Evolutionary conservation across 2,797 vertebrate genomes (phyloP), one percentile per base, ranked within the genome.

Genomic region (Onychomys torridus): DNA sequence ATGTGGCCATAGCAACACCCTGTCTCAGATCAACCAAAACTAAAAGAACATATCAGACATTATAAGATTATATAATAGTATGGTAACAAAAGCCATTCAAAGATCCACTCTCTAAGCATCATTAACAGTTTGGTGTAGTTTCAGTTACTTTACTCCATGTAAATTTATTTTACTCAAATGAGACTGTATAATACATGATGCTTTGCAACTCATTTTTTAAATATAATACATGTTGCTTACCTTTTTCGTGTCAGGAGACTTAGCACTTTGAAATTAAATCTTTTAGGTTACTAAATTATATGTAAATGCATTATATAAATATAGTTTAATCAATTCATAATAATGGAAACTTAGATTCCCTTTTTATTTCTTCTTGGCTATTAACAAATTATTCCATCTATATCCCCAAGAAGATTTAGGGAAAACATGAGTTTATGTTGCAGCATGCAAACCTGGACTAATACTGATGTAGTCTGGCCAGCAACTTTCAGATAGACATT

Each of bases 161-260:
- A 88, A 90, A 16, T 97, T 94, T 93, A 63, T 90, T 89, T 90
- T 65, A 88, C 90, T 77, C 46, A 82, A 85, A 65, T 91, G 19
- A 16, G 12, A 78, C 71, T 94, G 17, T 73, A 23, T 65, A 79
- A 76, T 37, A 65, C 2, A 65, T 23, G 25, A 61, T 84, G 16
- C 57, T 92, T 79, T 88, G 27, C 6, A 91, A 87, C 43, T 97
- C 89, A 49, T 37, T 90, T 77, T 89, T 65, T 19, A 78, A 63
- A 43, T 71, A 67, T 91, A 63, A 46, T 76, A 46, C 29, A 78
- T 82, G 21, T 85, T 96, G 73, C 29, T 96, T 96, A 78, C 92
- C 23, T 93, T 94, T 95, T 65, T 67, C 85, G 1, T 71, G 34
- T 90, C 25, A 86, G 25, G 63, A 90, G 89, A 93, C 34, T 3